Evolutionary conservation across 2,113 vertebrate species (phyloP).

Genomic region (Xyrauchen texanus): DNA sequence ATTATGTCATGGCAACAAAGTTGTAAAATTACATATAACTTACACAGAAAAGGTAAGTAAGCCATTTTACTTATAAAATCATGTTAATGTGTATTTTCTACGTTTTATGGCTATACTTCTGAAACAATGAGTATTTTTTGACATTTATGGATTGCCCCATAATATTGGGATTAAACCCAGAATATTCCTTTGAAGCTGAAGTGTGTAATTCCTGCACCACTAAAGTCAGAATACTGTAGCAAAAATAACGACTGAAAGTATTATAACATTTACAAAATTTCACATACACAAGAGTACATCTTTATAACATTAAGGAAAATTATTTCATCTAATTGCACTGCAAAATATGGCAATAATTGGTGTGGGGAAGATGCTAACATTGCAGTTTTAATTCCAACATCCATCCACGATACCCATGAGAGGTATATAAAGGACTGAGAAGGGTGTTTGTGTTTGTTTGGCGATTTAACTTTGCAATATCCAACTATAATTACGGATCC

Average conservation of each 20-base stretch:
- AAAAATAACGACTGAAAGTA: neutral
- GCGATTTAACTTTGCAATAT: constrained; percentile 10
- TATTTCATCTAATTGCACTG: neutral
- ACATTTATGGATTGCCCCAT: no score
- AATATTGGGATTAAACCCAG: no score
- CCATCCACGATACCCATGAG: neutral
- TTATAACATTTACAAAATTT: no score
- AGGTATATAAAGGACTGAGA: neutral
- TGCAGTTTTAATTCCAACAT: neutral
- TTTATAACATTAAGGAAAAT: neutral
- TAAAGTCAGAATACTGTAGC: neutral
- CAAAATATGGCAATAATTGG: neutral
- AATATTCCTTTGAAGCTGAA: no score
- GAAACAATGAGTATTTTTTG: no score
- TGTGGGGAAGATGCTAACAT: neutral
- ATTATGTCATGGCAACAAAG: no score
- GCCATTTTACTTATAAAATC: no score
- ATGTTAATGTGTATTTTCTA: no score
- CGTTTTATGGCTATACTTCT: no score
- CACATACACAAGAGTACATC: neutral
- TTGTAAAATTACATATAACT: no score
- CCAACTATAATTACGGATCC: neutral
- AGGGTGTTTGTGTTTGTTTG: neutral
- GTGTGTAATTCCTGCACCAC: no score
- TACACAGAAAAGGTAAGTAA: no score